phyloP scores from a whole-genome alignment of 2,888 invertebrate species.

The Agrochola lychnidis region DNA sequence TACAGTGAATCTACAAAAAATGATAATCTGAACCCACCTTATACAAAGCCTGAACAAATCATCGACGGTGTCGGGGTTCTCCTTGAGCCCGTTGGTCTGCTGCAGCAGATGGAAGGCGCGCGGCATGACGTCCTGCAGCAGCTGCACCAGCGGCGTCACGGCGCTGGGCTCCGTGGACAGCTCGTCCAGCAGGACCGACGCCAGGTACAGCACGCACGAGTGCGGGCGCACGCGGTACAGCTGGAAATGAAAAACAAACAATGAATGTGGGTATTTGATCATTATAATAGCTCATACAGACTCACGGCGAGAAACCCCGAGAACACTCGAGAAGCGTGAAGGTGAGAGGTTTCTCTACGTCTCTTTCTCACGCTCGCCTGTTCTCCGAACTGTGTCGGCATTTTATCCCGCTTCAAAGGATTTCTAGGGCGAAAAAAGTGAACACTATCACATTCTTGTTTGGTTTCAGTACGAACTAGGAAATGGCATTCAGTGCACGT shows the following conservation, averaged over 20 bases:
- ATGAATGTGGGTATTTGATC: neutral
- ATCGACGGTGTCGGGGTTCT: conserved; percentile 99
- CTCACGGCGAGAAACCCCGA: no score
- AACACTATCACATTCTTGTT: no score
- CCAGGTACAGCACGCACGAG: conserved; percentile 94
- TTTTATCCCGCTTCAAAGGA: no score
- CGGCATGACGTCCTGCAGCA: conserved; percentile 95
- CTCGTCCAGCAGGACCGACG: conserved; percentile 96
- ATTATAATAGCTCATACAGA: no score
- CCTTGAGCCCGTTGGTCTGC: conserved; percentile 94
- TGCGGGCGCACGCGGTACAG: conserved; percentile 93
- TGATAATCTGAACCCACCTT: conserved; percentile 73
- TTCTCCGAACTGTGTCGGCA: no score
- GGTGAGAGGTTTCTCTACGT: no score
- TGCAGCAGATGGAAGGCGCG: conserved; percentile 96
- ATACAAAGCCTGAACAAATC: conserved; percentile 97
- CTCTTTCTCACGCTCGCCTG: no score
- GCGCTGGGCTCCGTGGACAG: conserved; percentile 92
- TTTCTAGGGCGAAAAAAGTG: no score
- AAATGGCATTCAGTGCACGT: no score
- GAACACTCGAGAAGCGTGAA: no score
- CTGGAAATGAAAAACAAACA: conserved; percentile 63
- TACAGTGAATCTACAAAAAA: no score
- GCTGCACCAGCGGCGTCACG: conserved; percentile 94
- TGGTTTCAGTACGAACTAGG: no score